Evolutionary conservation across 2,888 invertebrate species (phyloP), one percentile per base, ranked within the genome.

Genomic region (Euphydryas editha): DNA sequence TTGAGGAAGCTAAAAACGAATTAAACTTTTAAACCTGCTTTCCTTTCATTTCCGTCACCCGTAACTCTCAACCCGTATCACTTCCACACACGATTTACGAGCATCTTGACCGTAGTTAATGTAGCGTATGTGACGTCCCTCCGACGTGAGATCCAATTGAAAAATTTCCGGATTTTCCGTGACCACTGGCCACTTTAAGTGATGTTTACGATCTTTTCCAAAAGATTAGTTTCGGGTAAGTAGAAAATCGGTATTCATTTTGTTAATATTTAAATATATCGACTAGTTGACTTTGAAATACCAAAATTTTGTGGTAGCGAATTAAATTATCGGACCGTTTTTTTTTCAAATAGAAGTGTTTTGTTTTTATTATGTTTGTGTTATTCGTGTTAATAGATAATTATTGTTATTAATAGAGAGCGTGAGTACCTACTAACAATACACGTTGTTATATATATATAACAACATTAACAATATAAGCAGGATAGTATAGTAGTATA

Each of bases 131-230:
- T 77, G 82, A 82, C 80, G 83, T 81, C 83, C 78, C 80, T 77
- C 76, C 80, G 78, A 81, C 79, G 75, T 76, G 82, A 84, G 84
- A 86, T 87, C 81, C 89, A 85, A 91, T 91, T 91, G 88, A 87
- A 88, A 36, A 88, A 85, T 65, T 78, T 81, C 82, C 83, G 81
- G 81, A 74, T 79, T 80, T 82, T 75, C 72, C 75, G 76, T 78
- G 73, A 73, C 79, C 70, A 72, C 71, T 69, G 74, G 71, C 77
- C 77, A 81, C 81, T 81, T 82, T 84, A 84, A 86, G 84, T 82
- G 87, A 86, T 87, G 85, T 87, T 85, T 82, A 80, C 76, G 83
- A 84, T 80, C 78, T 79, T 80, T 87, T 87, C 84, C 87, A 80
- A 79, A 78, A 84, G 85, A 89, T 89, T 90, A 87, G 73, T 69